Conservation (phyloP, 2,888 invertebrate genomes). For the Omphaloscelis lunosa region DNA sequence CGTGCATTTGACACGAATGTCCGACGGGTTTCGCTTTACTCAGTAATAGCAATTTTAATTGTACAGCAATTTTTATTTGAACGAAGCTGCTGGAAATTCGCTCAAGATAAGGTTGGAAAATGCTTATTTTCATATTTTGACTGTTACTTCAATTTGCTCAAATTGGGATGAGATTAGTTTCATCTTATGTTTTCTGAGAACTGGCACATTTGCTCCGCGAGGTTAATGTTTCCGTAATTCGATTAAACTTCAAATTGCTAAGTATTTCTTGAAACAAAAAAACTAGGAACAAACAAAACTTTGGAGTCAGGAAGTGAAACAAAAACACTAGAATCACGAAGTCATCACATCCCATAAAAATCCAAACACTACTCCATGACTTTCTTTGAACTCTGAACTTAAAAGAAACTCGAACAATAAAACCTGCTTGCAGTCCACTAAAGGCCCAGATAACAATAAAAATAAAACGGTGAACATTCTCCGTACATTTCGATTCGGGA, state of each 20-base stretch:
- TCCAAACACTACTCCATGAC: conserved; percentile 29
- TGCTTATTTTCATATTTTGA: conserved; percentile 22
- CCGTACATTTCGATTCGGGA: conserved; percentile 67
- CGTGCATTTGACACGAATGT: conserved; percentile 83
- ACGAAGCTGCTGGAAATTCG: conserved; percentile 27
- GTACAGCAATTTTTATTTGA: conserved; percentile 59
- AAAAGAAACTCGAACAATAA: conserved; percentile 56
- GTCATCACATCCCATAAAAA: conserved; percentile 45
- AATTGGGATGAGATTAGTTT: conserved; percentile 31
- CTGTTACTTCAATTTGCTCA: conserved; percentile 14
- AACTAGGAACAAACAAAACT: conserved; percentile 20
- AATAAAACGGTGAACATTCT: conserved; percentile 71
- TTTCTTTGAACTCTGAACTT: conserved; percentile 41
- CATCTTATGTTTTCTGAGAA: conserved; percentile 1
- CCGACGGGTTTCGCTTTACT: conserved; percentile 64
- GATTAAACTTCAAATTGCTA: not conserved
- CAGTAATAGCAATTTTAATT: conserved; percentile 67
- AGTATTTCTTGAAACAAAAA: conserved; percentile 4
- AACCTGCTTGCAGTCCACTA: conserved; percentile 57
- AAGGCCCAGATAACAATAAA: conserved; percentile 70
- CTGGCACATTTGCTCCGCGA: not conserved
- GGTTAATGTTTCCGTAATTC: not conserved
- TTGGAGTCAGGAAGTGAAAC: conserved; percentile 14
- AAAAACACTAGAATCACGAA: conserved; percentile 16
- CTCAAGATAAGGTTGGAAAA: conserved; percentile 36